A percentile compares a stretch with the other conserved stretches of the same genome.
These are phyloP conservation scores for Samia ricini DNA, from an alignment of 1,140 invertebrate genomes.

Conservation along the genomic window DNA sequence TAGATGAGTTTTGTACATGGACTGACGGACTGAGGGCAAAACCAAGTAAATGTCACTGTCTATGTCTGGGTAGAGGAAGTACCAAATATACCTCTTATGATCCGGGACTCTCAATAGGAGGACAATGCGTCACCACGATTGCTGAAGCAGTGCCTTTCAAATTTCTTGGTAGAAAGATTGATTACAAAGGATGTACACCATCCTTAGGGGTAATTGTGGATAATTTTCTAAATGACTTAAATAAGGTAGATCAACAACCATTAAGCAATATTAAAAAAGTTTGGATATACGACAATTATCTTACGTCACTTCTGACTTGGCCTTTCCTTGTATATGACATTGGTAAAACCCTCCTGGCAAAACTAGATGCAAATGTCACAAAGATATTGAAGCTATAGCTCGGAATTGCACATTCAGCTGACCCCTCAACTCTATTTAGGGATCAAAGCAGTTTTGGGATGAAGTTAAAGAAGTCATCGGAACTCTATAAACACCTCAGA, in stretches of 20 bases:
- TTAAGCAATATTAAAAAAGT: background rate
- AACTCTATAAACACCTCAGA: background rate
- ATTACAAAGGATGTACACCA: background rate
- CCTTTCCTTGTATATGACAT: too few species aligned
- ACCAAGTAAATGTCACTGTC: too few species aligned
- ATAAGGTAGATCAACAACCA: conserved; percentile 1
- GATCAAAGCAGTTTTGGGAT: too few species aligned
- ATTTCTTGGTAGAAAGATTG: background rate
- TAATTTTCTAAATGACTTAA: background rate
- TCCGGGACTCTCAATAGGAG: background rate
- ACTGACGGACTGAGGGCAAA: too few species aligned
- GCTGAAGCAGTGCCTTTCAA: background rate
- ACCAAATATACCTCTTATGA: background rate
- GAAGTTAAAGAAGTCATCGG: background rate
- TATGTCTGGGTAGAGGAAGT: too few species aligned
- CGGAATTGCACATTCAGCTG: background rate
- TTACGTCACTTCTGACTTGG: too few species aligned
- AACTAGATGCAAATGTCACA: background rate
- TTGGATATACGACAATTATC: too few species aligned
- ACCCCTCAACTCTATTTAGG: background rate
- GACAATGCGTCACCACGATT: background rate
- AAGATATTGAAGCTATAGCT: background rate
- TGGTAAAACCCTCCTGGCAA: background rate
- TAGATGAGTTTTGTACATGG: too few species aligned
- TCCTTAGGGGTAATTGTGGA: background rate